Evolutionary conservation across 2,797 vertebrate species (phyloP).

Genomic region (Neosilurus hyrtlii): DNA sequence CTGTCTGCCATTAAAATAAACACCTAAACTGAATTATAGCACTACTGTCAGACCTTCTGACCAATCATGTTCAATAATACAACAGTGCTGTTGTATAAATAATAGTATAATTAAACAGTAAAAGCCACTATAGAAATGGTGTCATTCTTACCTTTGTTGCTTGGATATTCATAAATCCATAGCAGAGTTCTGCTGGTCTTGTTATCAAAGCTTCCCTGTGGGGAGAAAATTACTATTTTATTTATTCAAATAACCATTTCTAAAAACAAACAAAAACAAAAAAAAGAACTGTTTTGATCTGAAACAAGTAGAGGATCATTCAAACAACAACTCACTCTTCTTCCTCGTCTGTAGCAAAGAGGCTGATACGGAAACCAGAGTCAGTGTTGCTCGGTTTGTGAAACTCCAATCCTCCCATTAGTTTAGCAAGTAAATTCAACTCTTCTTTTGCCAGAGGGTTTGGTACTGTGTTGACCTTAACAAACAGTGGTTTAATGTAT

Average conservation of each 20-base stretch:
- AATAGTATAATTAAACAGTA: not conserved
- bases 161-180: constrained; percentile 90
- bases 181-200: constrained; percentile 85
- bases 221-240: constrained; percentile 45
- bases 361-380: constrained; percentile 85
- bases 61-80: constrained; percentile 11
- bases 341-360: constrained; percentile 92
- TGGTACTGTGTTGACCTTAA: constrained; percentile 82
- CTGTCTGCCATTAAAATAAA: not conserved
- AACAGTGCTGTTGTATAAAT: not conserved
- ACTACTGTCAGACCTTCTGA: not conserved
- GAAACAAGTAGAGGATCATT: not conserved
- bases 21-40: not conserved
- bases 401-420: constrained; percentile 88
- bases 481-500: not conserved
- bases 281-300: not conserved
- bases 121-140: not conserved
- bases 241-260: constrained; percentile 8
- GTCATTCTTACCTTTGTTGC: constrained; percentile 82
- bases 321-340: constrained; percentile 82
- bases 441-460: constrained; percentile 97
- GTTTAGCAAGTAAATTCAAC: constrained; percentile 87
- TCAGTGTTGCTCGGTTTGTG: constrained; percentile 77
- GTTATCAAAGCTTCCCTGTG: constrained; percentile 84
- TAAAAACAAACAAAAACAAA: no score